Percentiles rank a stretch among this genome's conserved stretches.
These are phyloP conservation scores for Ptychoptera albimana DNA, from an alignment of 2,888 invertebrate species.

Conservation along the genomic window DNA sequence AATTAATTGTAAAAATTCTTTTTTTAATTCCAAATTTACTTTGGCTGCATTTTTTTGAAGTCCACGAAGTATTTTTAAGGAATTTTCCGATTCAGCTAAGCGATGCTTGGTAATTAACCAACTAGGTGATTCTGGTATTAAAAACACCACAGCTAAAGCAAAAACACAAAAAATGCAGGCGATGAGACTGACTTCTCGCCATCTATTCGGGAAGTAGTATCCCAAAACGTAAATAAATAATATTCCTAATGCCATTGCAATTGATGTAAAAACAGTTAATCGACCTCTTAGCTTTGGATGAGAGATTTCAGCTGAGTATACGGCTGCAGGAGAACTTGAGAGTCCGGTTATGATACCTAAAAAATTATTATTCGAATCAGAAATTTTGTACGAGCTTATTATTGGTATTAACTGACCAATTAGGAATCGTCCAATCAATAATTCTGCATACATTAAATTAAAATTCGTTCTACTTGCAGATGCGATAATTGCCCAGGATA, in stretches of 20 bases:
- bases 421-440: conserved; percentile 24
- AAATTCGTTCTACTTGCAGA: conserved; percentile 17
- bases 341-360: conserved; percentile 24
- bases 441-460: conserved; percentile 18
- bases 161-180: conserved; percentile 22
- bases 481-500: conserved; percentile 24
- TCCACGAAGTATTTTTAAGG: conserved; percentile 45
- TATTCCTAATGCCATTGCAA: conserved; percentile 47
- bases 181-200: conserved; percentile 23
- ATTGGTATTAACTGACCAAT: conserved; percentile 19
- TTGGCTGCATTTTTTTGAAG: conserved; percentile 14
- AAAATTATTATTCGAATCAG: not conserved
- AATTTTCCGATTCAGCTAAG: conserved; percentile 37
- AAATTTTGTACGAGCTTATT: too few species aligned
- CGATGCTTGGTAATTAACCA: conserved; percentile 48
- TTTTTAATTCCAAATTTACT: not conserved
- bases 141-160: conserved; percentile 30
- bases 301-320: conserved; percentile 30
- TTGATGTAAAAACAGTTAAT: conserved; percentile 42
- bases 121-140: conserved; percentile 49
- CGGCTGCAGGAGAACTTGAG: conserved; percentile 25
- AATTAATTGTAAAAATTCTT: not conserved
- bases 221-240: conserved; percentile 47
- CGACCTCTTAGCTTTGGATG: conserved; percentile 44
- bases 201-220: conserved; percentile 26